Percentiles rank a stretch among this genome's conserved stretches.
Evolutionary conservation across 2,797 vertebrate genomes (phyloP).

Genomic region (Trichosurus vulpecula): DNA sequence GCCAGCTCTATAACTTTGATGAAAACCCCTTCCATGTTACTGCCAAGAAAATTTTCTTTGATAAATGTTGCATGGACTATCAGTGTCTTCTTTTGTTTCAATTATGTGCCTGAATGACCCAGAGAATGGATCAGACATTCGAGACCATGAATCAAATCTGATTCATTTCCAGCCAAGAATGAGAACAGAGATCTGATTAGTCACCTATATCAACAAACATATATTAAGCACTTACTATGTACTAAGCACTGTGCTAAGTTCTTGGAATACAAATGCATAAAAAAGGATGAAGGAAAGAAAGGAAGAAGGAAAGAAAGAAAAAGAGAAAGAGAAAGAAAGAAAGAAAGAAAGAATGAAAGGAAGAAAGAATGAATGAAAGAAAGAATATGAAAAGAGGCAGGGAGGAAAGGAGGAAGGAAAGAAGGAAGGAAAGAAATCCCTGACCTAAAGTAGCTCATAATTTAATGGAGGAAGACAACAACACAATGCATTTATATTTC

Average conservation of each 20-base stretch:
- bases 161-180: background rate
- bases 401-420: too few species aligned
- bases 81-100: background rate
- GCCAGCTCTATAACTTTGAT: background rate
- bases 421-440: too few species aligned
- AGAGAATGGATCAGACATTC: background rate
- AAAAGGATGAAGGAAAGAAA: background rate
- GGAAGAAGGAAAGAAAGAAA: too few species aligned
- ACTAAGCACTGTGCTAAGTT: background rate
- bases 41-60: background rate
- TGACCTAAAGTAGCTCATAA: background rate
- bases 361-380: too few species aligned
- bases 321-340: too few species aligned
- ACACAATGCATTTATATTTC: background rate
- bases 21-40: background rate
- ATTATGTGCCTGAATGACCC: background rate
- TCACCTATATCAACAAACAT: background rate
- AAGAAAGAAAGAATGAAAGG: too few species aligned
- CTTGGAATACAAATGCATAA: background rate
- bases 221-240: background rate
- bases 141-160: background rate
- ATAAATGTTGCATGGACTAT: background rate
- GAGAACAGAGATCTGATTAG: background rate
- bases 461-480: background rate
- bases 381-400: too few species aligned